A percentile compares a stretch with the other conserved stretches of the same genome.
These are phyloP conservation scores for Psittacula derbiana DNA, from an alignment of 2,797 vertebrate genomes.

Conservation along the genomic window DNA sequence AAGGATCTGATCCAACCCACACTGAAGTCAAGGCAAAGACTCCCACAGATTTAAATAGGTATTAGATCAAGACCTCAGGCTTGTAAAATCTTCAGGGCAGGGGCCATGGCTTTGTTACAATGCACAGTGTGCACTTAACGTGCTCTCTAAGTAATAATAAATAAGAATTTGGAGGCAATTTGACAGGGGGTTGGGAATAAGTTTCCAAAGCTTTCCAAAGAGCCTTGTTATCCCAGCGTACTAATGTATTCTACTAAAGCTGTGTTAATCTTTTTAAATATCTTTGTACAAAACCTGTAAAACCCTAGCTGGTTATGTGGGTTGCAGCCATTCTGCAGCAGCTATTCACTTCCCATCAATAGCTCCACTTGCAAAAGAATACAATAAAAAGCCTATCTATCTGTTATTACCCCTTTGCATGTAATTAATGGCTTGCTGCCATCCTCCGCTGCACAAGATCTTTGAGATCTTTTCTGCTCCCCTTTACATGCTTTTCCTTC, in stretches of 20 bases:
- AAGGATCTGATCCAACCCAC: not conserved
- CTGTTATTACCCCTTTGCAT: not conserved
- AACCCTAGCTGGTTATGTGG: not conserved
- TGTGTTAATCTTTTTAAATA: not conserved
- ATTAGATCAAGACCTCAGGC: constrained; percentile 10
- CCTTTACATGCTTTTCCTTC: not conserved
- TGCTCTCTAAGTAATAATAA: constrained; percentile 26
- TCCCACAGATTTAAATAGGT: constrained; percentile 38
- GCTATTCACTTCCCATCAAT: not conserved
- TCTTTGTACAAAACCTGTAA: constrained; percentile 2
- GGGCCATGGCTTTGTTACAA: constrained; percentile 8
- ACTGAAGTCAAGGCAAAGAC: constrained; percentile 15
- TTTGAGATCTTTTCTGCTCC: not conserved
- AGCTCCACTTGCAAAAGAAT: not conserved
- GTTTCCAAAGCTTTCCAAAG: constrained; percentile 19
- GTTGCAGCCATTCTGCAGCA: not conserved
- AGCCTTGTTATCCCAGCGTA: not conserved
- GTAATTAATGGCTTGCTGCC: not conserved
- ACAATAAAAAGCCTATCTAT: not conserved
- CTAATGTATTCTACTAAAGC: not conserved
- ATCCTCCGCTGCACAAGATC: not conserved
- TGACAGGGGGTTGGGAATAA: not conserved
- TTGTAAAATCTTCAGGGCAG: constrained; percentile 39
- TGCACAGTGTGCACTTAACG: not conserved
- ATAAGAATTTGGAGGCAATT: constrained; percentile 21